phyloP scores from a whole-genome alignment of 2,113 vertebrate species.

The Callithrix jacchus region DNA sequence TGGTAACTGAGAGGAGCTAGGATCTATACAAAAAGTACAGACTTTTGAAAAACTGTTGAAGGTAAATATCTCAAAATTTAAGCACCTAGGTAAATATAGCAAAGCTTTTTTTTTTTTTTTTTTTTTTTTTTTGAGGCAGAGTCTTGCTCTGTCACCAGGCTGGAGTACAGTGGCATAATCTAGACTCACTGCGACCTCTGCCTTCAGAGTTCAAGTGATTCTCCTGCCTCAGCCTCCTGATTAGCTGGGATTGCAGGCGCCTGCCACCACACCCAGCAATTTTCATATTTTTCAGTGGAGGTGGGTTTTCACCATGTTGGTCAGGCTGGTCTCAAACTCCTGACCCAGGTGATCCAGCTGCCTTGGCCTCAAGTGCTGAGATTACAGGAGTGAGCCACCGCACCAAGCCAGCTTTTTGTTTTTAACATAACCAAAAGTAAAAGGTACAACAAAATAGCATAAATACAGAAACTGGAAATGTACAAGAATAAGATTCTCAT shows the following conservation, averaged over 20 bases:
- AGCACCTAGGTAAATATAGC: neutral
- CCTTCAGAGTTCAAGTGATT: rapidly evolving
- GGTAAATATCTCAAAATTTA: neutral
- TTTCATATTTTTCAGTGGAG: too few species aligned
- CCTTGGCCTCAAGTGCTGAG: rapidly evolving
- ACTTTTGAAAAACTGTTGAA: neutral
- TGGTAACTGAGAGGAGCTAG: neutral
- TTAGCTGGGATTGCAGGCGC: too few species aligned
- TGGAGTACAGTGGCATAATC: too few species aligned
- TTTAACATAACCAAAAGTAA: neutral
- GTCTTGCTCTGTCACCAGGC: too few species aligned
- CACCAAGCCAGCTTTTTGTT: neutral
- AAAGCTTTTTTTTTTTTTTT: neutral
- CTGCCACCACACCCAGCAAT: too few species aligned
- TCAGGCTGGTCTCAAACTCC: too few species aligned
- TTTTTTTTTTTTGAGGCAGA: too few species aligned
- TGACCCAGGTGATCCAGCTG: too few species aligned
- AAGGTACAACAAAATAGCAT: neutral
- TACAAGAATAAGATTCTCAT: neutral
- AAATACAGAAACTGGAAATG: neutral
- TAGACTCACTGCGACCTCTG: too few species aligned
- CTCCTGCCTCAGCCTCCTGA: too few species aligned
- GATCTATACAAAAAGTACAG: neutral
- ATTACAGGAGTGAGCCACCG: too few species aligned
- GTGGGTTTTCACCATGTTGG: too few species aligned